Base-by-base conservation (phyloP, 2,888 invertebrate genomes). In the Stratiomys singularior region DNA sequence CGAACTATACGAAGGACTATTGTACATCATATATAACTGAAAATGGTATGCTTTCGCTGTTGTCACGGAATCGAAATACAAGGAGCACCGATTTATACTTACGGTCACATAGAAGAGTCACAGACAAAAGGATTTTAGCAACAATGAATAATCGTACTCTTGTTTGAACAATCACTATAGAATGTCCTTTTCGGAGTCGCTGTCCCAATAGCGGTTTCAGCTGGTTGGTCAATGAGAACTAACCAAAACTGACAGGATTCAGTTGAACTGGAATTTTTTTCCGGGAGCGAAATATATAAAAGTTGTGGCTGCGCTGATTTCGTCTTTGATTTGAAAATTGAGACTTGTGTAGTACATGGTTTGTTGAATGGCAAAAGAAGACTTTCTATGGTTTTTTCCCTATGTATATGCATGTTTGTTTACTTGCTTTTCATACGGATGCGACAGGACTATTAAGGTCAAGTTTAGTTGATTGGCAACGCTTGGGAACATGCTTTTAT, bases 61-160 rank as follows among this genome's bases (percentile, higher is more conserved):
- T 21, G 18, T 66, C 27, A 4, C 25, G n/a, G 47, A 69, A 69
- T 46, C 44, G 23, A 46, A 69, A 46, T 69, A 46, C 47, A 47
- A 1, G 23, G 27, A 47, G 47, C 69, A 11, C 28, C 37, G 67
- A 67, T 67, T 67, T 46, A 5, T 67, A 44, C 44, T 37, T 37
- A 18, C 23, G 23, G 11, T 2, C 47, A 47, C 25, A 47, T 13
- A 23, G 47, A 47, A 15, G 47, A 46, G 44, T 37, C 25, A 11
- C 11, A 23, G 47, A 47, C 11, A 69, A 69, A 47, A 69, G 69
- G 47, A 27, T 47, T 69, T 47, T 11, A 25, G 47, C 25, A 60
- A 47, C 69, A 69, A 69, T 47, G 69, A 47, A 69, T 69, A 47
- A 69, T 47, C 66, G 37, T 37, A 69, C 69, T 25, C 47, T 69